Percentiles rank a stretch among this genome's conserved stretches.
These are phyloP conservation scores for Laticauda laticaudata DNA, from an alignment of 2,113 vertebrate species.

Conservation along the genomic window DNA sequence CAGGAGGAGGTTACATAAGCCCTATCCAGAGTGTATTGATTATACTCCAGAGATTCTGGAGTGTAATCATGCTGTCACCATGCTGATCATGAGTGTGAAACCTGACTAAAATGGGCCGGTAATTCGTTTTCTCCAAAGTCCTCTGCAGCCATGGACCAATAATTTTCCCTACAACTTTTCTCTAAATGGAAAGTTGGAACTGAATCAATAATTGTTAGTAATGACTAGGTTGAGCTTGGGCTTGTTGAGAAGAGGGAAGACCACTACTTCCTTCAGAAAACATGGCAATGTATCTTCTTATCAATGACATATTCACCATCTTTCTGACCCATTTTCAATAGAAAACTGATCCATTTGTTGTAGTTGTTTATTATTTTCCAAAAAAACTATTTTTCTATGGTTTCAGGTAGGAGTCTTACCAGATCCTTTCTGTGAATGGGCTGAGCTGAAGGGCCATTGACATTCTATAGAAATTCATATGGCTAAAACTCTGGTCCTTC, in stretches of 20 bases:
- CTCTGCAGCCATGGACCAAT: neutral
- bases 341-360: neutral
- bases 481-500: neutral
- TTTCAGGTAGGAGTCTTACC: neutral
- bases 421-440: neutral
- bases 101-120: neutral
- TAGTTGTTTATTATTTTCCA: neutral
- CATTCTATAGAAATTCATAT: neutral
- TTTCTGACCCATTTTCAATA: neutral
- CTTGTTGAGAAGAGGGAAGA: neutral
- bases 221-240: neutral
- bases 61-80: neutral
- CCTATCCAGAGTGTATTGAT: neutral
- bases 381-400: neutral
- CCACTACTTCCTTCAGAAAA: neutral
- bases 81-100: neutral
- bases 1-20: neutral
- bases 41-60: neutral
- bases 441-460: no score
- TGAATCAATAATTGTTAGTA: neutral
- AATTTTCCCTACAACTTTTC: neutral
- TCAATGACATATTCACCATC: neutral
- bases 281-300: neutral
- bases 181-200: neutral
- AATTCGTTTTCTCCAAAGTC: neutral